Percentiles rank a stretch among this genome's conserved stretches.
These are phyloP conservation scores for Salvator merianae DNA, from an alignment of 2,113 vertebrate genomes.

Conservation along the genomic window DNA sequence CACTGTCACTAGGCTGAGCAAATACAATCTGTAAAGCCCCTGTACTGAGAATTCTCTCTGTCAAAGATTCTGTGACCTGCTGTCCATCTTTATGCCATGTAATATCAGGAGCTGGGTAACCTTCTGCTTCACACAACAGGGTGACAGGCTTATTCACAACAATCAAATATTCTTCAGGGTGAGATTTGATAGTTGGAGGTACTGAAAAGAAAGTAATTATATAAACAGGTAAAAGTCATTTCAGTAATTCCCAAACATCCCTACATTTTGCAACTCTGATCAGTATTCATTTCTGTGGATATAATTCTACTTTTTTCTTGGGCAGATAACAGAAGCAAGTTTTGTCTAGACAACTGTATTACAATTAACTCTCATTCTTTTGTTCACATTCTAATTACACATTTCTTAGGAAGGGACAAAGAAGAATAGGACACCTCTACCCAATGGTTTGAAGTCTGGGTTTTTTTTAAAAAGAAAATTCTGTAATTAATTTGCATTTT, in stretches of 20 bases:
- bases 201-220: constrained; percentile 73
- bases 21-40: constrained; percentile 90
- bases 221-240: background rate
- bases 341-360: background rate
- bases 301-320: background rate
- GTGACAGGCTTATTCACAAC: constrained; percentile 85
- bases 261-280: background rate
- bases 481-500: too few relatives aligned
- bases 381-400: background rate
- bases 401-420: background rate
- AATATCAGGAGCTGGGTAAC: constrained; percentile 83
- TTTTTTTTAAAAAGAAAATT: too few relatives aligned
- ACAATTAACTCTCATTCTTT: background rate
- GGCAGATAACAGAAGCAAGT: background rate
- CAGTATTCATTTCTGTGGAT: background rate
- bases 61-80: constrained; percentile 76
- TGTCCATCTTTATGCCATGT: constrained; percentile 88
- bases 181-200: constrained; percentile 84
- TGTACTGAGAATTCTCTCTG: constrained; percentile 79
- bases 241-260: background rate
- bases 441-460: too few relatives aligned
- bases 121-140: constrained; percentile 83
- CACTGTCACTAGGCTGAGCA: constrained; percentile 80
- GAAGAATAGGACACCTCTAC: too few relatives aligned
- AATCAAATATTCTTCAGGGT: constrained; percentile 70